Evolutionary conservation across 2,888 invertebrate genomes (phyloP).

Genomic region (Luffia ferchaultella): DNA sequence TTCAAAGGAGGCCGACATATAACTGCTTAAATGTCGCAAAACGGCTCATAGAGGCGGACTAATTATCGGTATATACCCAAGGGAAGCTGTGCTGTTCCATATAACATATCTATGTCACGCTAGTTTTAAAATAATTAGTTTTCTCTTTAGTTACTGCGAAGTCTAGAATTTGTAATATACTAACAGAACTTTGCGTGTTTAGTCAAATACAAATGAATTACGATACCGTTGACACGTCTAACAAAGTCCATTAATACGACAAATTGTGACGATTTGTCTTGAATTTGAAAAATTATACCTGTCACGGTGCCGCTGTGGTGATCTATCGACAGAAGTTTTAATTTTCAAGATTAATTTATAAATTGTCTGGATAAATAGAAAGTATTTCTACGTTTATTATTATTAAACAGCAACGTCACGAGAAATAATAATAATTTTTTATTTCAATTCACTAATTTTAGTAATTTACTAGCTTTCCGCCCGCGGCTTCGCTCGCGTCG

Average conservation of each 20-base stretch:
- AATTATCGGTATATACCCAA: background rate
- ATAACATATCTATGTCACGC: background rate
- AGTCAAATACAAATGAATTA: background rate
- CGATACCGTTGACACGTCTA: background rate
- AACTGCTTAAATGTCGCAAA: background rate
- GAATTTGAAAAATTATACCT: background rate
- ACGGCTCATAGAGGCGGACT: background rate
- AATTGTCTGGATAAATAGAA: background rate
- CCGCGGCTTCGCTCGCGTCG: no score
- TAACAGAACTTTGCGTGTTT: background rate
- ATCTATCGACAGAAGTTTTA: background rate
- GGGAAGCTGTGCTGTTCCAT: background rate
- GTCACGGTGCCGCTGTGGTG: background rate
- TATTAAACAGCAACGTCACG: no score
- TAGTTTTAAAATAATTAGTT: background rate
- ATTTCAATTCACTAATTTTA: no score
- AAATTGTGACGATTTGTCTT: background rate
- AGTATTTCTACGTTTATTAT: no score
- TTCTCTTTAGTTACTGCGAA: background rate
- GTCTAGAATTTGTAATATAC: background rate
- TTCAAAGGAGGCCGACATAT: background rate
- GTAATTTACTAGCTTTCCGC: no score
- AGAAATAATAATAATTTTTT: no score
- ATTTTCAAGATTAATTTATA: background rate
- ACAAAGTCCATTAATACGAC: background rate